Conservation (phyloP, 2,797 vertebrate genomes). For the Falco naumanni region DNA sequence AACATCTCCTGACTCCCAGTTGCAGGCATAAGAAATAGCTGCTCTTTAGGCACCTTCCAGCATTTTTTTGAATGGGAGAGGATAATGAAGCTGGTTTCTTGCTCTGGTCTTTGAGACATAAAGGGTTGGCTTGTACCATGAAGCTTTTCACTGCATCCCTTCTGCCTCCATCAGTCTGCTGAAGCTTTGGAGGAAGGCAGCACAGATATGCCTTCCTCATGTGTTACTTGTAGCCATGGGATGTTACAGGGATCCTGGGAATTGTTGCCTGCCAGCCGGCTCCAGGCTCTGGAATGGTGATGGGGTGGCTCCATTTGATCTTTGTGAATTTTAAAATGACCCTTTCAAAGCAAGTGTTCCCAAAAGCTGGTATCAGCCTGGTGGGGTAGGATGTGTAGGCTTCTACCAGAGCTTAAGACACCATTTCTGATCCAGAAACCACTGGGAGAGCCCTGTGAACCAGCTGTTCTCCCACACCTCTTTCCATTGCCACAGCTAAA, state of each 20-base stretch:
- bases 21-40: not conserved
- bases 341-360: not conserved
- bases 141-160: not conserved
- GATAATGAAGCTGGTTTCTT: not conserved
- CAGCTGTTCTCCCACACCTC: not conserved
- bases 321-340: not conserved
- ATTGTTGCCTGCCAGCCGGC: not conserved
- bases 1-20: not conserved
- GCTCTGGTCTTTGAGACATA: not conserved
- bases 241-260: not conserved
- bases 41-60: not conserved
- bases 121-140: not conserved
- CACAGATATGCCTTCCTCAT: not conserved
- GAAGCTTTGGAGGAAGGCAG: not conserved
- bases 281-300: not conserved
- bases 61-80: not conserved
- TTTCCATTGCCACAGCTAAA: not conserved
- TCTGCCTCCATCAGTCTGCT: not conserved
- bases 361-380: not conserved
- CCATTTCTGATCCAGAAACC: not conserved
- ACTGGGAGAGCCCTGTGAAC: not conserved
- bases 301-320: not conserved
- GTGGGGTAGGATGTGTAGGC: not conserved
- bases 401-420: accelerated
- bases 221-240: not conserved